A percentile compares a stretch with the other conserved stretches of the same genome.
Evolutionary conservation across 2,113 vertebrate genomes (phyloP).

Genomic region (Chunga burmeisteri): DNA sequence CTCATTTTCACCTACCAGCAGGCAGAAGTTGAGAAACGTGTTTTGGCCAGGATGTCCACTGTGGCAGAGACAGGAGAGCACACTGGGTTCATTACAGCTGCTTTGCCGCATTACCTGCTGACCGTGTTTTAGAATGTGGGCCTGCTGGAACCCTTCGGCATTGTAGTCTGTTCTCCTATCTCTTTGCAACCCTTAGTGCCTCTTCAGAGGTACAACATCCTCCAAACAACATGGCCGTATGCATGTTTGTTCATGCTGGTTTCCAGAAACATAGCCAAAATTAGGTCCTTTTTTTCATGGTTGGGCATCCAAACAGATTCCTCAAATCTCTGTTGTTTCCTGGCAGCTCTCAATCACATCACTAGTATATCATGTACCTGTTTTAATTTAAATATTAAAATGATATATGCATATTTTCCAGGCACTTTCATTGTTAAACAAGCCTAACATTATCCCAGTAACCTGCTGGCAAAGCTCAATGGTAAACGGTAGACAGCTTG

Average conservation of each 20-base stretch:
- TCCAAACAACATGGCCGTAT: neutral
- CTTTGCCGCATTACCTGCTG: neutral
- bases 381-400: neutral
- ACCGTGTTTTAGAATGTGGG: rapidly evolving
- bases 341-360: neutral
- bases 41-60: neutral
- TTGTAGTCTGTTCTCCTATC: neutral
- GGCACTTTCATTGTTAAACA: neutral
- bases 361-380: neutral
- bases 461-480: neutral
- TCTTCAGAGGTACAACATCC: neutral
- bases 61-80: neutral
- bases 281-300: neutral
- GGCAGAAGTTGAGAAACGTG: neutral
- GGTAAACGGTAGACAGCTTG: neutral
- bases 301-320: neutral
- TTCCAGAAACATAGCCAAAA: neutral
- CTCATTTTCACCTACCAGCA: neutral
- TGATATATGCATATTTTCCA: neutral
- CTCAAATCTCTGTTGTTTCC: neutral
- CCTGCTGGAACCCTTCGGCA: neutral
- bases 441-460: neutral
- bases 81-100: neutral
- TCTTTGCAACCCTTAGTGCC: neutral
- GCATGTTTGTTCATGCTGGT: neutral